These are phyloP conservation scores for Galemys pyrenaicus DNA, from an alignment of 2,113 vertebrate genomes.

Conservation along the genomic window DNA sequence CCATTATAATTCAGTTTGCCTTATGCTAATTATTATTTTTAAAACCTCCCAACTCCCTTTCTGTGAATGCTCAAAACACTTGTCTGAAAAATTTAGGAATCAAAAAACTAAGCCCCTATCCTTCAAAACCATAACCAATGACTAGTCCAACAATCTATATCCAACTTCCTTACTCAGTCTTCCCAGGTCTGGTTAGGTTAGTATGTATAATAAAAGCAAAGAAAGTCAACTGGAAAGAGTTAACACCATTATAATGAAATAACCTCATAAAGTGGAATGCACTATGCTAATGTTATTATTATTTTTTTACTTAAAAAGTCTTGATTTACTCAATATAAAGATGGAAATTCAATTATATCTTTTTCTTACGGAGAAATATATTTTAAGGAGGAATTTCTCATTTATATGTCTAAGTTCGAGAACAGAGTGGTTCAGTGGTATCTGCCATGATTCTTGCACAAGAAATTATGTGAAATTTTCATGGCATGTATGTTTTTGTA, in stretches of 20 bases:
- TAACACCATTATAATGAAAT: conserved; percentile 28
- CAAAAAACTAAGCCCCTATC: neutral
- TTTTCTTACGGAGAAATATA: neutral
- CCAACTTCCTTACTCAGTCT: neutral
- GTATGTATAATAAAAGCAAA: conserved; percentile 10
- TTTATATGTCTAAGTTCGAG: neutral
- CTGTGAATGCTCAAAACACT: neutral
- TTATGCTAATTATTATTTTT: conserved; percentile 27
- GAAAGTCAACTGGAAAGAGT: neutral
- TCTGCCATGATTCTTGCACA: neutral
- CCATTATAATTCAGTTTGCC: conserved; percentile 14
- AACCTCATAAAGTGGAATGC: neutral
- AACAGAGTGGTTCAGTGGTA: neutral
- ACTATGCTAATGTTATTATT: conserved; percentile 12
- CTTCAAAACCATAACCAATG: neutral
- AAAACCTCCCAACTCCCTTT: neutral
- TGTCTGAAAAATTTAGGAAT: neutral
- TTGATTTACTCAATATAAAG: conserved; percentile 31
- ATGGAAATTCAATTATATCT: neutral
- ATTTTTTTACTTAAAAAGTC: conserved; percentile 49
- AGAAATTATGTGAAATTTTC: neutral
- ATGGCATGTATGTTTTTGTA: neutral
- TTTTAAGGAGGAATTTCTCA: neutral
- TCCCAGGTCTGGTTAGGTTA: neutral
- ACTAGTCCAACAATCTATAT: neutral